A percentile compares a stretch with the other conserved stretches of the same genome.
phyloP scores from a whole-genome alignment of 2,113 vertebrate species.

The Tautogolabrus adspersus region DNA sequence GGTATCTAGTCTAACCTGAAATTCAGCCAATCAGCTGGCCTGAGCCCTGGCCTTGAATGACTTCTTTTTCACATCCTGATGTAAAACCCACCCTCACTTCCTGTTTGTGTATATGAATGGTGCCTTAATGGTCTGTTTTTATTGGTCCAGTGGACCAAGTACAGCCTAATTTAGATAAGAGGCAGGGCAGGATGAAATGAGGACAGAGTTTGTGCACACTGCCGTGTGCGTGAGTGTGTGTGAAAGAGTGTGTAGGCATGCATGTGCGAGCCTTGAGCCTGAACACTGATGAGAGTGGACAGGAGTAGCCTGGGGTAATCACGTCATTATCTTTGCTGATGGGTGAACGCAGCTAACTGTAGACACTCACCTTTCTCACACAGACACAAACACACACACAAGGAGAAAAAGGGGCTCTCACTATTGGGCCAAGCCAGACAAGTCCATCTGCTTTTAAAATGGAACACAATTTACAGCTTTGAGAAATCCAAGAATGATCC shows the following conservation, averaged over 20 bases:
- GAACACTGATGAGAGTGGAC: slow-evolving; percentile 61
- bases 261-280: slow-evolving; percentile 16
- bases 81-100: slow-evolving; percentile 56
- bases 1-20: slow-evolving; percentile 39
- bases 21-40: slow-evolving; percentile 44
- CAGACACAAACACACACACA: slow-evolving; percentile 25
- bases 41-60: slow-evolving; percentile 35
- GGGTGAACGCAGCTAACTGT: slow-evolving; percentile 52
- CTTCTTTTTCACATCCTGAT: slow-evolving; percentile 68
- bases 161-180: slow-evolving; percentile 34
- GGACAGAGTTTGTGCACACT: slow-evolving; percentile 27
- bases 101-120: slow-evolving; percentile 64
- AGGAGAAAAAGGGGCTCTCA: not conserved
- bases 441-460: slow-evolving; percentile 71
- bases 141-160: slow-evolving; percentile 7
- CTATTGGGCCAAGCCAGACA: slow-evolving; percentile 53
- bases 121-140: slow-evolving; percentile 24
- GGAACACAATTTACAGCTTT: slow-evolving; percentile 49
- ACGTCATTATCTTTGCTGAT: slow-evolving; percentile 69
- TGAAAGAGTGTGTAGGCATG: slow-evolving; percentile 3
- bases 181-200: slow-evolving; percentile 22
- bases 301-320: slow-evolving; percentile 69
- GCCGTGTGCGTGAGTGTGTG: not conserved
- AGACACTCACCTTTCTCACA: slow-evolving; percentile 50
- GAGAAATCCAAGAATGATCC: slow-evolving; percentile 33